Evolutionary conservation across 1,140 invertebrate genomes (phyloP).

Genomic region (Archivesica marissinica): DNA sequence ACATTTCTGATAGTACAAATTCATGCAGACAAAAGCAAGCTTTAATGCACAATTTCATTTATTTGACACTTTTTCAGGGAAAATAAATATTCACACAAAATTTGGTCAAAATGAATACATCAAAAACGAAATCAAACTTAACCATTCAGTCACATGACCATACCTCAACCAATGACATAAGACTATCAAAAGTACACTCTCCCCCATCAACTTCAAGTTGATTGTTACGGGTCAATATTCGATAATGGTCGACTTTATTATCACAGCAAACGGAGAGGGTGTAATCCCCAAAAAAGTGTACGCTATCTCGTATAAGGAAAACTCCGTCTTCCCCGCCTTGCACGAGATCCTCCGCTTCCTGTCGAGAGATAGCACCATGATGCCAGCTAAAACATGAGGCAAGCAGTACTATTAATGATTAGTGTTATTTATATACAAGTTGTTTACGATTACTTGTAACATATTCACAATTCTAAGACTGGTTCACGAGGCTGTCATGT

Average conservation of each 20-base stretch:
- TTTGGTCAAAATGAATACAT: neutral
- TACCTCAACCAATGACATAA: constrained; percentile 80
- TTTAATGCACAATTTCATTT: neutral
- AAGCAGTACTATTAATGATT: too few relatives aligned
- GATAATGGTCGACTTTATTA: constrained; percentile 77
- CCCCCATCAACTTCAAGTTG: constrained; percentile 78
- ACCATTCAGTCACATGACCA: constrained; percentile 61
- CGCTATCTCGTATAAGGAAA: constrained; percentile 98
- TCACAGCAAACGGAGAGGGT: constrained; percentile 93
- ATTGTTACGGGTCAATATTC: constrained; percentile 74
- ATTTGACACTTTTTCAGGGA: neutral
- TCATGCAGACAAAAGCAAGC: constrained; percentile 3
- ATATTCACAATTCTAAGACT: too few relatives aligned
- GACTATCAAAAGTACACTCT: constrained; percentile 76
- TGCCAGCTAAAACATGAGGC: constrained; percentile 91
- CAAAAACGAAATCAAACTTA: constrained; percentile 14
- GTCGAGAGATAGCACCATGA: constrained; percentile 98
- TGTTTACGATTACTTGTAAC: too few relatives aligned
- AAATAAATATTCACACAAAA: constrained; percentile 4
- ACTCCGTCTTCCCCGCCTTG: constrained; percentile 91
- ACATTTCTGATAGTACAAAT: too few relatives aligned
- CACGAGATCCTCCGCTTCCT: constrained; percentile 96
- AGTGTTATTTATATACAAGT: too few relatives aligned
- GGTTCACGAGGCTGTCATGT: too few relatives aligned
- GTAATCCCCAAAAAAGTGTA: constrained; percentile 99